Conservation (phyloP, 2,888 invertebrate species). For the Sesia bembeciformis region DNA sequence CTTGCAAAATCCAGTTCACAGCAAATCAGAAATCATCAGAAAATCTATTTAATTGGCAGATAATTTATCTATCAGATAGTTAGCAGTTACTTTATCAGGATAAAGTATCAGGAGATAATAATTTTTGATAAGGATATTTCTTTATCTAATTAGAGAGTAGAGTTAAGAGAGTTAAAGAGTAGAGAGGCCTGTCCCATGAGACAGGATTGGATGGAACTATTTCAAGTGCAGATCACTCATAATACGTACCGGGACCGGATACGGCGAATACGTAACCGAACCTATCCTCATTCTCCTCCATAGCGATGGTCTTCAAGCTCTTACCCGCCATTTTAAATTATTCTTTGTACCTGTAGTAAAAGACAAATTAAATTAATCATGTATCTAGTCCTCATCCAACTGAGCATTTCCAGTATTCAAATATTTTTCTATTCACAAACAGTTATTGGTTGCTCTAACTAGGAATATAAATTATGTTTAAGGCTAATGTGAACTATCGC, state of each 20-base stretch:
- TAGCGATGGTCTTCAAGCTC: slow-evolving; percentile 80
- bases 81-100: too few species aligned
- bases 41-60: background rate
- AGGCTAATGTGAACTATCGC: too few species aligned
- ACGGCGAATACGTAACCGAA: slow-evolving; percentile 98
- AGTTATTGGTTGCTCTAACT: background rate
- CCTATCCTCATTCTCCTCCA: slow-evolving; percentile 89
- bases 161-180: too few species aligned
- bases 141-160: too few species aligned
- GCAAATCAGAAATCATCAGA: background rate
- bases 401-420: too few species aligned
- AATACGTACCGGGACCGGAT: slow-evolving; percentile 92
- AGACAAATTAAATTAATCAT: background rate
- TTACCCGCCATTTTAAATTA: slow-evolving; percentile 74
- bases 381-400: too few species aligned
- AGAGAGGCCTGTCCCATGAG: too few species aligned
- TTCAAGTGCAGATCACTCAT: background rate
- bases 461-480: background rate
- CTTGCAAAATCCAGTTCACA: too few species aligned
- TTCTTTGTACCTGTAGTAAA: slow-evolving; percentile 26
- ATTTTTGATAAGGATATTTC: too few species aligned
- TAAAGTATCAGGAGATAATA: too few species aligned
- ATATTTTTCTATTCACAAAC: too few species aligned
- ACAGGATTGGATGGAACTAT: background rate
- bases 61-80: too few species aligned